These are phyloP conservation scores for Phylloscopus trochilus DNA, from an alignment of 2,113 vertebrate genomes.

Conservation along the genomic window DNA sequence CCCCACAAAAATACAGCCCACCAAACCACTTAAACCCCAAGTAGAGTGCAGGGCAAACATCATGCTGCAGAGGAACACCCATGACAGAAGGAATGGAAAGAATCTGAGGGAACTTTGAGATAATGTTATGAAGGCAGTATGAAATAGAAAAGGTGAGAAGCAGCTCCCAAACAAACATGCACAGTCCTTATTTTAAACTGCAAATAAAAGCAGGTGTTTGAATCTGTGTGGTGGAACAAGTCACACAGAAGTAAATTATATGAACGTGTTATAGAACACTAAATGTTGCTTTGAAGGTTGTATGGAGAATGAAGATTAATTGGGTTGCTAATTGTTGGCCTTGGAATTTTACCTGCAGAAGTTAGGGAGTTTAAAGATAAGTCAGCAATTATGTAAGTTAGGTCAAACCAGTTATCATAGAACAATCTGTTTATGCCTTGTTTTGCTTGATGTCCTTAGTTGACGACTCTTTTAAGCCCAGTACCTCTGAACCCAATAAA, in stretches of 20 bases:
- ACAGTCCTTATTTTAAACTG: not conserved
- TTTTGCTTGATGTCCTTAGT: slow-evolving; percentile 42
- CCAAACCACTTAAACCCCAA: not conserved
- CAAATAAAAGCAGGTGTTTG: not conserved
- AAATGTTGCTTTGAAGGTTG: not conserved
- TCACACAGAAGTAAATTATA: not conserved
- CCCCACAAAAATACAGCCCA: not conserved
- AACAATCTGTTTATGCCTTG: not conserved
- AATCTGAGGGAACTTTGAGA: not conserved
- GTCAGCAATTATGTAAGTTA: not conserved
- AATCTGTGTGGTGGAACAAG: not conserved
- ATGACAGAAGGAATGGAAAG: not conserved
- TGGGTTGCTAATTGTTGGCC: not conserved
- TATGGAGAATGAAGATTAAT: not conserved
- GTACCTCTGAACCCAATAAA: slow-evolving; percentile 64
- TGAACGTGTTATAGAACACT: not conserved
- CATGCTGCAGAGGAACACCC: not conserved
- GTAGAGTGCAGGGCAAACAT: not conserved
- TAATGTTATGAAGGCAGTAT: not conserved
- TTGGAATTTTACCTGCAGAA: not conserved
- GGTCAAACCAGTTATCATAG: not conserved
- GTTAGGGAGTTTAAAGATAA: not conserved
- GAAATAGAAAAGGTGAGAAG: not conserved
- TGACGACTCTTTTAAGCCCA: slow-evolving; percentile 42
- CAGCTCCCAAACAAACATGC: not conserved